A percentile compares a stretch with the other conserved stretches of the same genome.
Conservation (phyloP, 2,797 vertebrate genomes). For the Spizella passerina region DNA sequence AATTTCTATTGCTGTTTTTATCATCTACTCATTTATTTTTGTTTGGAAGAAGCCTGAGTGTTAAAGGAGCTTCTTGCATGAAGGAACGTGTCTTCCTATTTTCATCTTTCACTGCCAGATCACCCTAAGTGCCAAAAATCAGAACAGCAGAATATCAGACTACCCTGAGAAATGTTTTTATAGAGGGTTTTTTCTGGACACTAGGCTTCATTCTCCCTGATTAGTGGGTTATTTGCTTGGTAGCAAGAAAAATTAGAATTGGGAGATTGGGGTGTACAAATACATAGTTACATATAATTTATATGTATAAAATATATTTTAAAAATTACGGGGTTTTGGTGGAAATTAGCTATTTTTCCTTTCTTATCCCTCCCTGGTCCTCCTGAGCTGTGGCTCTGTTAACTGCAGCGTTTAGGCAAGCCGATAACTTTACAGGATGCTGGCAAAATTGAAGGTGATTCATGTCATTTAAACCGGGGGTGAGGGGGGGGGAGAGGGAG, state of each 20-base stretch:
- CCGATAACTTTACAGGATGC: not conserved
- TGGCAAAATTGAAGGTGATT: constrained; percentile 47
- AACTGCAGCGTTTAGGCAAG: not conserved
- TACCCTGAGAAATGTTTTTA: not conserved
- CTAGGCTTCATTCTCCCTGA: not conserved
- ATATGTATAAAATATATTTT: not conserved
- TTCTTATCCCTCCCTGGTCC: not conserved
- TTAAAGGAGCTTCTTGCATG: not conserved
- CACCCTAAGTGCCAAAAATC: not conserved
- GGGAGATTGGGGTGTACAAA: not conserved
- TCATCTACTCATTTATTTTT: not conserved
- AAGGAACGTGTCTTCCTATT: not conserved
- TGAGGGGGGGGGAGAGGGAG: not conserved
- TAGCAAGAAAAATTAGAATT: not conserved
- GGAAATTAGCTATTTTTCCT: not conserved
- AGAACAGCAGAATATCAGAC: not conserved
- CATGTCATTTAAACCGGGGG: not conserved
- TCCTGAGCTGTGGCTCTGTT: not conserved
- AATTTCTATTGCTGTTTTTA: not conserved
- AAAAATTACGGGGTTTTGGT: not conserved
- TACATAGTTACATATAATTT: not conserved
- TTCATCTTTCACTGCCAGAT: not conserved
- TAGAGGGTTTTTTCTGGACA: not conserved
- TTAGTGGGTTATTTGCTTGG: not conserved
- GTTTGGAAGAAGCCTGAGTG: not conserved